Evolutionary conservation across 1,140 invertebrate species (phyloP).

Genomic region (Zaprionus capensis): DNA sequence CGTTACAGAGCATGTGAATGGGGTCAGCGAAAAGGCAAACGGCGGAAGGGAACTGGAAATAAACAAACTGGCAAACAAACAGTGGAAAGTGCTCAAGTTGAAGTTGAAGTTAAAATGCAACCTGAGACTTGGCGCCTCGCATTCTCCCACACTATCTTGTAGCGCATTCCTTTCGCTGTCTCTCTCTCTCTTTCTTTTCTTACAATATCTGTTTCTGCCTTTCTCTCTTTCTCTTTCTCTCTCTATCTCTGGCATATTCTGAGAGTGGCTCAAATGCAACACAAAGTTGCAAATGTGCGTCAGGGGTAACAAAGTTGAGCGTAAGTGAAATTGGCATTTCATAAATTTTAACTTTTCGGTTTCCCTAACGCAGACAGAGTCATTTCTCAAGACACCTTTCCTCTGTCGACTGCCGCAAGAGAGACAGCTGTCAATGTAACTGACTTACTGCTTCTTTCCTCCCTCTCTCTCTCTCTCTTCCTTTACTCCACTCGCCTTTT

Average conservation of each 20-base stretch:
- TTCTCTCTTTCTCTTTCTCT: background rate
- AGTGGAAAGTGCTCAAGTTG: conserved; percentile 70
- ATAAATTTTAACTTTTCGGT: conserved; percentile 73
- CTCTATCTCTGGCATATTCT: background rate
- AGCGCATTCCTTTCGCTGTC: background rate
- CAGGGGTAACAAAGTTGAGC: conserved; percentile 83
- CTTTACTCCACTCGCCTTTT: background rate
- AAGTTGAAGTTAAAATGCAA: conserved; percentile 75
- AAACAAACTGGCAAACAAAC: conserved; percentile 75
- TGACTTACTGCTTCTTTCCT: conserved; percentile 20
- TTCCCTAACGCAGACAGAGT: conserved; percentile 5
- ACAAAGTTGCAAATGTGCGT: conserved; percentile 84
- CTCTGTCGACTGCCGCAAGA: conserved; percentile 16
- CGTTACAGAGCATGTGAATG: background rate
- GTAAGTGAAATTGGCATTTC: conserved; percentile 84
- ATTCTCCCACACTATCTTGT: background rate
- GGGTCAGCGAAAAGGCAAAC: background rate
- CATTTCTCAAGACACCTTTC: background rate
- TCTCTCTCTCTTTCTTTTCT: background rate
- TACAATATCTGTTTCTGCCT: too few species aligned
- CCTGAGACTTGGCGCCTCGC: conserved; percentile 63
- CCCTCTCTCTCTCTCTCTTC: background rate
- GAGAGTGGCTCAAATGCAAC: conserved; percentile 55
- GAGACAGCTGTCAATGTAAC: conserved; percentile 39
- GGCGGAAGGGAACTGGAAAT: conserved; percentile 42